Conservation (phyloP, 2,888 invertebrate species). For the Drosophila infuscata region DNA sequence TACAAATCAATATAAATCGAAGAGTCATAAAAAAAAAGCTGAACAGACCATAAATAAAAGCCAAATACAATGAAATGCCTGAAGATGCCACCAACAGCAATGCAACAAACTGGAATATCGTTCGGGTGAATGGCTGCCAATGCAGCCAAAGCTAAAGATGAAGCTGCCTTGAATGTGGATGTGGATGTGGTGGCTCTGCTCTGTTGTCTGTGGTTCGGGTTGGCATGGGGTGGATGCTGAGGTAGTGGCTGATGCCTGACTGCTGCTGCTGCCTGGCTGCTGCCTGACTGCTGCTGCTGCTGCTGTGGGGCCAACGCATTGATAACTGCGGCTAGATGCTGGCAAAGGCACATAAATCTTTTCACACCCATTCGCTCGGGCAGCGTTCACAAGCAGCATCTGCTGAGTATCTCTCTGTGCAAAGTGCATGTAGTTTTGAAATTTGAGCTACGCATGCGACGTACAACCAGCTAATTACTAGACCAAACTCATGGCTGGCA, state of each 20-base stretch:
- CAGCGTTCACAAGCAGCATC: conserved; percentile 16
- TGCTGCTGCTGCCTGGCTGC: conserved; percentile 49
- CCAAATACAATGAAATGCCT: conserved; percentile 75
- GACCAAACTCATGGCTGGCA: conserved; percentile 66
- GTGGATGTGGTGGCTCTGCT: conserved; percentile 4
- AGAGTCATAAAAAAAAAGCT: conserved; percentile 72
- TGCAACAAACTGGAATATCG: conserved; percentile 72
- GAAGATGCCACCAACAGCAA: conserved; percentile 69
- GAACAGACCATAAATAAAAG: conserved; percentile 74
- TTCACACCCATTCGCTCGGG: conserved; percentile 69
- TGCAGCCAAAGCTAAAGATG: conserved; percentile 26
- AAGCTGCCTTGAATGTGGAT: conserved; percentile 23
- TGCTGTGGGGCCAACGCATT: conserved; percentile 73
- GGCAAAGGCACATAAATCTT: conserved; percentile 79
- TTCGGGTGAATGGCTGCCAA: conserved; percentile 70
- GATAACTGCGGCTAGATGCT: conserved; percentile 67
- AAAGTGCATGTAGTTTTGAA: conserved; percentile 79
- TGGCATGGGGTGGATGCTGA: conserved; percentile 13
- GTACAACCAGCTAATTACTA: conserved; percentile 70
- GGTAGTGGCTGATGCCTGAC: conserved; percentile 9
- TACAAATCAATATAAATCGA: conserved; percentile 79
- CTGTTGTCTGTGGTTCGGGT: conserved; percentile 15
- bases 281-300: conserved; percentile 40
- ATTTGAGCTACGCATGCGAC: conserved; percentile 79
- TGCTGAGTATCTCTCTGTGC: conserved; percentile 62